Percentiles rank a stretch among this genome's conserved stretches.
These are phyloP conservation scores for Phalera bucephala DNA, from an alignment of 2,888 invertebrate species.

Conservation along the genomic window DNA sequence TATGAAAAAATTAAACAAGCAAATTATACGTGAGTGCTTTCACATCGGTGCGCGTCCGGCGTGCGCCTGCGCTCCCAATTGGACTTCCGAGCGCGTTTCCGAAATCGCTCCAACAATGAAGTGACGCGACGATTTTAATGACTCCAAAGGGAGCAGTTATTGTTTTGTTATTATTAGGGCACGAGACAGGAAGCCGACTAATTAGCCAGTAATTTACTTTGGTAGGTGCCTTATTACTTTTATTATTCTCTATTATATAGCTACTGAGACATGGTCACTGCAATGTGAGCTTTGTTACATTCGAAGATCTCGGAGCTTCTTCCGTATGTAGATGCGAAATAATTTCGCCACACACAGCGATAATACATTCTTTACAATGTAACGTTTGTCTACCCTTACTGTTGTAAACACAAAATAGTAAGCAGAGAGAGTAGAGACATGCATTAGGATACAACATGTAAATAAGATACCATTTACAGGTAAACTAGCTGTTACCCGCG, in stretches of 20 bases:
- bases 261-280: too few relatives aligned
- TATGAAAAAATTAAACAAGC: slow-evolving; percentile 32
- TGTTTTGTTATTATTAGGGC: slow-evolving; percentile 79
- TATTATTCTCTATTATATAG: slow-evolving; percentile 31
- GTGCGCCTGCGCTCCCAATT: slow-evolving; percentile 73
- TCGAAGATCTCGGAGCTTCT: too few relatives aligned
- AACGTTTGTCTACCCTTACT: too few relatives aligned
- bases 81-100: slow-evolving; percentile 80
- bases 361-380: too few relatives aligned
- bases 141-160: slow-evolving; percentile 66
- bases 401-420: too few relatives aligned
- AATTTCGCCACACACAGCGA: too few relatives aligned
- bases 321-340: too few relatives aligned
- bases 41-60: slow-evolving; percentile 74
- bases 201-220: slow-evolving; percentile 73
- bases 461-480: too few relatives aligned
- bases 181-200: slow-evolving; percentile 80
- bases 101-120: slow-evolving; percentile 65
- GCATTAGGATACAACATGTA: too few relatives aligned
- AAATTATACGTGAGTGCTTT: slow-evolving; percentile 67
- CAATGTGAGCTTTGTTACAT: too few relatives aligned
- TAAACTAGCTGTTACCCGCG: too few relatives aligned
- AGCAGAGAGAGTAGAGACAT: too few relatives aligned
- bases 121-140: slow-evolving; percentile 62
- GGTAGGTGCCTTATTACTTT: slow-evolving; percentile 52